These are phyloP conservation scores for Falco novaeseelandiae DNA, from an alignment of 2,797 vertebrate genomes.

Conservation along the genomic window DNA sequence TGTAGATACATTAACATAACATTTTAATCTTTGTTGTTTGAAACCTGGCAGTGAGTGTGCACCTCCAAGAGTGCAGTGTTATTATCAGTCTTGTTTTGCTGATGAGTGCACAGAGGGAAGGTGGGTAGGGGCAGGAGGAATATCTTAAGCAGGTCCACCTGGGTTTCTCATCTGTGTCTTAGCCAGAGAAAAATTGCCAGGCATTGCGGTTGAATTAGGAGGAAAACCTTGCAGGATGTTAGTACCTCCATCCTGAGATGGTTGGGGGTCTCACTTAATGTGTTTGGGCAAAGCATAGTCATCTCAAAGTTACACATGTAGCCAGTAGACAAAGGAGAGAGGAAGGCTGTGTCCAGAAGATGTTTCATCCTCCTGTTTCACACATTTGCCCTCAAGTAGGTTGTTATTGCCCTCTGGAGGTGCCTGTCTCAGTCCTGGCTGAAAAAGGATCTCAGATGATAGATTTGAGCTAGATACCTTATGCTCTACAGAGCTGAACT, in stretches of 20 bases:
- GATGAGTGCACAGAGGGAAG: neutral
- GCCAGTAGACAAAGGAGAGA: neutral
- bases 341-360: neutral
- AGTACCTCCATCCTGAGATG: neutral
- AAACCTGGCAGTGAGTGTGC: neutral
- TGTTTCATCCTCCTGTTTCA: neutral
- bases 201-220: neutral
- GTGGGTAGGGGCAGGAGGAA: neutral
- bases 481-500: accelerated
- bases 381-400: neutral
- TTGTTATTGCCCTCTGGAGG: neutral
- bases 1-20: neutral
- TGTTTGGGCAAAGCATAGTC: neutral
- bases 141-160: neutral
- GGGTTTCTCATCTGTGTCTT: neutral
- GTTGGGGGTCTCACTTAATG: neutral
- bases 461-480: neutral
- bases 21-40: neutral
- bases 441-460: neutral
- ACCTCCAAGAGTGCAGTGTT: too few relatives aligned
- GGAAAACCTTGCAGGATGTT: neutral
- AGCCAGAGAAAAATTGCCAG: neutral
- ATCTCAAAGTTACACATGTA: neutral
- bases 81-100: neutral
- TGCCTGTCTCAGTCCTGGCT: neutral